Conservation (phyloP, 2,888 invertebrate species). For the Drosophila engyochracea region DNA sequence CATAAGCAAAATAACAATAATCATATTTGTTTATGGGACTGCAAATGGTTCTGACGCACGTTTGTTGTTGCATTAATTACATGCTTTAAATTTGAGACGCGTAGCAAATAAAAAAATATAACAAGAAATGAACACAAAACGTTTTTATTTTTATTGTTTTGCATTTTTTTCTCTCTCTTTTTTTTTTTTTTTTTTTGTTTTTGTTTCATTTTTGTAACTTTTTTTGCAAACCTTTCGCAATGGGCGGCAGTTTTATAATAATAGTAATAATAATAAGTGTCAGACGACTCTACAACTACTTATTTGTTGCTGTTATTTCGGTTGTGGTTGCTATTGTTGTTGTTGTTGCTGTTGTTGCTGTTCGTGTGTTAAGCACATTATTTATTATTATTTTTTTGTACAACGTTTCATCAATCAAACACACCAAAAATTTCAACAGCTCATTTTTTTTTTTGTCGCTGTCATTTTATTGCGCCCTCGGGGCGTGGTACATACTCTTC, state of each 20-base stretch:
- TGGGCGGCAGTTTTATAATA: conserved; percentile 37
- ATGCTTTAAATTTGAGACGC: conserved; percentile 68
- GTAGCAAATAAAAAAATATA: conserved; percentile 34
- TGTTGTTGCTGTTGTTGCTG: conserved; percentile 21
- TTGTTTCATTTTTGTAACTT: conserved; percentile 10
- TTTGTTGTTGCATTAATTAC: conserved; percentile 45
- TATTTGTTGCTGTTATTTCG: conserved; percentile 24
- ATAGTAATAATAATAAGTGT: conserved; percentile 41
- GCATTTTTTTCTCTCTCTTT: background rate
- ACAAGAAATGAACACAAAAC: conserved; percentile 20
- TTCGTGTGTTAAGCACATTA: conserved; percentile 61
- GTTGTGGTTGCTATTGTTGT: conserved; percentile 15
- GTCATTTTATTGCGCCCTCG: conserved; percentile 22
- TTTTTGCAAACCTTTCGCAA: conserved; percentile 54
- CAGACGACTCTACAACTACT: conserved; percentile 32
- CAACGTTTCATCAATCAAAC: conserved; percentile 75
- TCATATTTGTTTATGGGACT: conserved; percentile 25
- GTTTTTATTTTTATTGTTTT: conserved; percentile 9
- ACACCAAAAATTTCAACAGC: conserved; percentile 65
- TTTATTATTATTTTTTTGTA: conserved; percentile 71
- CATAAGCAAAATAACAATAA: conserved; percentile 22
- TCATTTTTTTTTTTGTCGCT: conserved; percentile 19
- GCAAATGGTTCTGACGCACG: conserved; percentile 57
- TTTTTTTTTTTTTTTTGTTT: conserved; percentile 29
- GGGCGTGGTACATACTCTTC: conserved; percentile 18